Evolutionary conservation across 2,113 vertebrate species (phyloP), one percentile per base, ranked within the genome.

Genomic region (Colistium nudipinnis): DNA sequence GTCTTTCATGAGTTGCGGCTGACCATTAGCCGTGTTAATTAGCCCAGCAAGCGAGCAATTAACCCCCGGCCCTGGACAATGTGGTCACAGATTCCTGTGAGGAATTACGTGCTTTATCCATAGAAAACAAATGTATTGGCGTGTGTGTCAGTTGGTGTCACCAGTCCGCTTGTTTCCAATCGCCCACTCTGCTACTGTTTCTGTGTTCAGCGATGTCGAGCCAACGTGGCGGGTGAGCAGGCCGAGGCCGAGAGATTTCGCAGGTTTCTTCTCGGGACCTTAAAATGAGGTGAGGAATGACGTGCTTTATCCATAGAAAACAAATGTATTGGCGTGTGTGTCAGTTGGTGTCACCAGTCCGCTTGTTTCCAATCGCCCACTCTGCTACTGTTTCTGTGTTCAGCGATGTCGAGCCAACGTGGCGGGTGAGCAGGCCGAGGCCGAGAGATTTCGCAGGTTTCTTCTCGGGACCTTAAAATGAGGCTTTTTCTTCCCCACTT

Each of bases 1-100:
- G 48, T 53, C 62, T 68, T 82, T 82, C 48, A 54, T 68, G 63
- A 71, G 59, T 56, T 87, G 74, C 69, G 81, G 70, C 59, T 11
- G 5, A 70, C 81, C 87, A 80, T 88, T 86, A 88, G 67, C 51
- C 44, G 55, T 80, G 65, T 81, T 86, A 89, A 87, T 89, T 81
- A 82, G 67, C 68, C 75, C 73, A 78, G 86, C 54, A 85, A 56
- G 43, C 30, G n/a, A n/a, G n/a, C 67, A 84, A 90, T 92, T 89
- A 89, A 90, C 90, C 91, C 80, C 49, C n/a, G 68, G 88, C 87
- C 88, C 83, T 73, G 52, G 55, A 76, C 74, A 52, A 80, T 81
- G 83, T 90, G 84, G 77, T 62, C 14, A 10, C 81, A 78, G 88
- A 83, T 89, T 66, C 67, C 41, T 71, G 51, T 39, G 13, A 55